phyloP scores from a whole-genome alignment of 2,113 vertebrate genomes.

The Numida meleagris region DNA sequence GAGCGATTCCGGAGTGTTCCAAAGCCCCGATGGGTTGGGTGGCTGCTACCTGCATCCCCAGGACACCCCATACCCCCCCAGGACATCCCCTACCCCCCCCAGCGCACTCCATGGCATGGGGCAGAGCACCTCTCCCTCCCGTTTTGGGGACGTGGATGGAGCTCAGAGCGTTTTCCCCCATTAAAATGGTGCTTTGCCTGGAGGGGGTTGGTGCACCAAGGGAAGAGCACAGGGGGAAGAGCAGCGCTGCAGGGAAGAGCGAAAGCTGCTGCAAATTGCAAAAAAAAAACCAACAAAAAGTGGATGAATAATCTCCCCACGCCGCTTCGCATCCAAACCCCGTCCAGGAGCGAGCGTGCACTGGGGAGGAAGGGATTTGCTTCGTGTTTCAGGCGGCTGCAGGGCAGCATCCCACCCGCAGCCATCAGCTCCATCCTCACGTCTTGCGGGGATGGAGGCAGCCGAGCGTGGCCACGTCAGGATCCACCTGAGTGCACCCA shows the following conservation, averaged over 20 bases:
- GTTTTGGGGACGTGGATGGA: accelerated
- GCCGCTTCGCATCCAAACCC: background rate
- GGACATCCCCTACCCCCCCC: background rate
- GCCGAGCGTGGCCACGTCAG: background rate
- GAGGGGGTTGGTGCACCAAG: no score
- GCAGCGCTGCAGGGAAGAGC: background rate
- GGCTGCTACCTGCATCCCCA: background rate
- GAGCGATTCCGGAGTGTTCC: background rate
- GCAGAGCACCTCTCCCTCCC: background rate
- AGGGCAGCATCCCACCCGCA: background rate
- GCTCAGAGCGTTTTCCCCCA: background rate
- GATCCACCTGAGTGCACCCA: background rate
- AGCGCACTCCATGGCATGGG: no score
- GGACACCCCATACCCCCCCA: accelerated
- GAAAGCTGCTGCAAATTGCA: no score
- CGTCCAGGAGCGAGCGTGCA: background rate
- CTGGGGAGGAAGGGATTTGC: background rate
- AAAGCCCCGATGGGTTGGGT: accelerated
- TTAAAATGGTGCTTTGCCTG: background rate
- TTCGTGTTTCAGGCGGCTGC: background rate
- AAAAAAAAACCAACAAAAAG: no score
- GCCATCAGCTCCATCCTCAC: background rate
- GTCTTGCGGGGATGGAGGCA: background rate
- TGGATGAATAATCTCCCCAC: background rate
- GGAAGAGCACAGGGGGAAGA: background rate